These are phyloP conservation scores for Patella pellucida DNA, from an alignment of 2,888 invertebrate species.

Conservation along the genomic window DNA sequence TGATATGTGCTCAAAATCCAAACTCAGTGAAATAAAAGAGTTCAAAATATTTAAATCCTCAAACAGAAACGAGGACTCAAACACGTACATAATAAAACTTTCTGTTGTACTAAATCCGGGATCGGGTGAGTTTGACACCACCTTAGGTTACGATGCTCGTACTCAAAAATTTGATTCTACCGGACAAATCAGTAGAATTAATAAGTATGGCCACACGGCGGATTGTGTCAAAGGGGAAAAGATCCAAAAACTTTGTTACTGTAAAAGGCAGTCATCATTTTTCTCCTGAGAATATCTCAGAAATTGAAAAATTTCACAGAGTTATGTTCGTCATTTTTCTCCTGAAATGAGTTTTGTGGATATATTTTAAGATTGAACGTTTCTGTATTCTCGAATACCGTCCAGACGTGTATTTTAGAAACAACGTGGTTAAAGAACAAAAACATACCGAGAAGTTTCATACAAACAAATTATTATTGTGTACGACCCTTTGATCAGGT, in stretches of 20 bases:
- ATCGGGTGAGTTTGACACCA: constrained; percentile 83
- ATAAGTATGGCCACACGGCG: constrained; percentile 70
- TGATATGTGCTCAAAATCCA: constrained; percentile 8
- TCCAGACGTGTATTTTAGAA: too few species aligned
- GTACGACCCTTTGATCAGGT: too few species aligned
- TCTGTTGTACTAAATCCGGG: constrained; percentile 74
- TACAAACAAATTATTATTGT: too few species aligned
- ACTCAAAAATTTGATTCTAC: constrained; percentile 70
- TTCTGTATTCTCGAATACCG: too few species aligned
- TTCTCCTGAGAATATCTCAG: too few species aligned
- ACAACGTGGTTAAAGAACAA: too few species aligned
- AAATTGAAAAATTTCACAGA: too few species aligned
- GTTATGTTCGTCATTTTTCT: neutral
- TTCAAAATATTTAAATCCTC: constrained; percentile 84
- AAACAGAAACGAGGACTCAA: constrained; percentile 62
- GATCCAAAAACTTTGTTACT: constrained; percentile 69
- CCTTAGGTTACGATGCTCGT: constrained; percentile 59
- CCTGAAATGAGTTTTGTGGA: neutral
- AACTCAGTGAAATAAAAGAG: too few species aligned
- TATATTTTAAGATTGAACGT: neutral
- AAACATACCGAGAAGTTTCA: too few species aligned
- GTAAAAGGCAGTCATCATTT: constrained; percentile 33
- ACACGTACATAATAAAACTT: too few species aligned
- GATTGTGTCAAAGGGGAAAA: constrained; percentile 63
- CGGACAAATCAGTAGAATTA: constrained; percentile 76